phyloP scores from a whole-genome alignment of 2,888 invertebrate species.

The Agrochola lychnidis region DNA sequence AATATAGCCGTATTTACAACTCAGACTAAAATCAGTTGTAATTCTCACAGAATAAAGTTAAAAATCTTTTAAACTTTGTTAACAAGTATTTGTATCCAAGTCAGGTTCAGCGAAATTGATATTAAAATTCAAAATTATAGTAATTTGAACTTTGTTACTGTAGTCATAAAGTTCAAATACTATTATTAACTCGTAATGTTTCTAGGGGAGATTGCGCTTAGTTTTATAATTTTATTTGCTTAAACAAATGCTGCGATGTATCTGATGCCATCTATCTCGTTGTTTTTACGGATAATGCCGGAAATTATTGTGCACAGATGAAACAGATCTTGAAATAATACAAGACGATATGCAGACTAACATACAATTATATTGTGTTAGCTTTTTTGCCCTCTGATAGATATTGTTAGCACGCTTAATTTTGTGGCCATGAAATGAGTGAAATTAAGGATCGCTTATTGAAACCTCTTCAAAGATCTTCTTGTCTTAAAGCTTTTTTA shows the following conservation, averaged over 20 bases:
- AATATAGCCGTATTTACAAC: conserved; percentile 31
- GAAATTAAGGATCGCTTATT: not conserved
- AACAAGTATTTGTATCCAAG: conserved; percentile 29
- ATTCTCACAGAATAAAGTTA: conserved; percentile 3
- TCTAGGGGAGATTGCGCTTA: conserved; percentile 3
- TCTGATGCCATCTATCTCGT: conserved; percentile 37
- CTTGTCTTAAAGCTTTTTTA: not conserved
- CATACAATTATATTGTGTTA: too few relatives aligned
- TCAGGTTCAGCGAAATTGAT: conserved; percentile 55
- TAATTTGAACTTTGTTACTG: conserved; percentile 41
- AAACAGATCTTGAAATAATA: conserved; percentile 21
- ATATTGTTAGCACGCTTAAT: too few relatives aligned
- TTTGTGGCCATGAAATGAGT: not conserved
- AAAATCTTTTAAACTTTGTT: conserved; percentile 5
- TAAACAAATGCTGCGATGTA: conserved; percentile 23
- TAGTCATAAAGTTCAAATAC: conserved; percentile 28
- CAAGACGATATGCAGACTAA: not conserved
- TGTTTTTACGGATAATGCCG: conserved; percentile 4
- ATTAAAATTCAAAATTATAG: conserved; percentile 41
- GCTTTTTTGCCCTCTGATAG: too few relatives aligned
- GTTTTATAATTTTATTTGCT: conserved; percentile 47
- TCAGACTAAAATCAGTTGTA: conserved; percentile 36
- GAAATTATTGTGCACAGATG: conserved; percentile 22
- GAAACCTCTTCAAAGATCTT: not conserved
- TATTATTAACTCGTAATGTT: conserved; percentile 9